Percentiles rank a stretch among this genome's conserved stretches.
Evolutionary conservation across 2,888 invertebrate genomes (phyloP).

Genomic region (Spilosoma lubricipeda): DNA sequence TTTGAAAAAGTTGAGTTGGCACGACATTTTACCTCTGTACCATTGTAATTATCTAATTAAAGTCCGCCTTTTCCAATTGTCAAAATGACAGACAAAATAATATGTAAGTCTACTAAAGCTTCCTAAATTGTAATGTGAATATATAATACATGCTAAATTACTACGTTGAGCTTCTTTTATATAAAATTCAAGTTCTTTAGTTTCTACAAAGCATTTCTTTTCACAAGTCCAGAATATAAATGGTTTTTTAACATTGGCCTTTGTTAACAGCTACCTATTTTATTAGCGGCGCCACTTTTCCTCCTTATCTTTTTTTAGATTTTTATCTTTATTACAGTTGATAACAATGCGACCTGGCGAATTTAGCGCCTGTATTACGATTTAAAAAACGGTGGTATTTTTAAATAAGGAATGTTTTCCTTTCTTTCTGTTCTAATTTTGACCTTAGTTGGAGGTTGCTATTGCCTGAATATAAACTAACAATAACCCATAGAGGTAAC

Average conservation of each 20-base stretch:
- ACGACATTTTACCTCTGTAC: neutral
- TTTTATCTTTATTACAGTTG: slow-evolving; percentile 47
- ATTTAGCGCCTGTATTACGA: slow-evolving; percentile 34
- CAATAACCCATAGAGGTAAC: neutral
- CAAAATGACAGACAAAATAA: slow-evolving; percentile 1
- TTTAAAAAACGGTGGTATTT: slow-evolving; percentile 16
- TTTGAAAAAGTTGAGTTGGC: neutral
- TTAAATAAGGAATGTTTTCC: slow-evolving; percentile 22
- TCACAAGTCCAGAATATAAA: slow-evolving; percentile 44
- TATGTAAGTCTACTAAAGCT: neutral
- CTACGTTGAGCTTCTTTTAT: slow-evolving; percentile 18
- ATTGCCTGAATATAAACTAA: neutral
- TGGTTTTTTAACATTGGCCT: slow-evolving; percentile 22
- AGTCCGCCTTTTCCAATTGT: neutral
- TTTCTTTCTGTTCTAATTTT: slow-evolving; percentile 8
- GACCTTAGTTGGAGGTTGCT: neutral
- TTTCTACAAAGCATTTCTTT: slow-evolving; percentile 29
- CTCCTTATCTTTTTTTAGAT: slow-evolving; percentile 42
- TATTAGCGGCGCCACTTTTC: slow-evolving; percentile 39
- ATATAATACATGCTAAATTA: slow-evolving; percentile 2
- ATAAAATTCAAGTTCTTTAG: slow-evolving; percentile 30
- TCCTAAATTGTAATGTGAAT: neutral
- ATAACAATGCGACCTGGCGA: slow-evolving; percentile 35
- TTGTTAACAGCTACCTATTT: slow-evolving; percentile 45
- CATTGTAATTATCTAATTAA: neutral